Percentiles rank a stretch among this genome's conserved stretches.
These are phyloP conservation scores for Phalera bucephala DNA, from an alignment of 2,888 invertebrate species.

Conservation along the genomic window DNA sequence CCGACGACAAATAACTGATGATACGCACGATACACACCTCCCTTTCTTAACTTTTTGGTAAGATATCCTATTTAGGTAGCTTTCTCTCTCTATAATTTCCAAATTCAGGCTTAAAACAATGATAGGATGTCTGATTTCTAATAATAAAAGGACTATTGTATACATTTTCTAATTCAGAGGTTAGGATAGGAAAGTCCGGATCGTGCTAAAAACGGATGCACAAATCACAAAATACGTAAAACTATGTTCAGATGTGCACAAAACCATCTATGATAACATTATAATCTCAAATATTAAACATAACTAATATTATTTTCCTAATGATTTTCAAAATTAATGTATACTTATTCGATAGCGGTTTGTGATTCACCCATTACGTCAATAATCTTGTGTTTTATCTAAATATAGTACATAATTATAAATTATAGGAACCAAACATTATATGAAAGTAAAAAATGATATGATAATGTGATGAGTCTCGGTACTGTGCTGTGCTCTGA, in stretches of 20 bases:
- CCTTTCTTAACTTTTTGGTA: too few species aligned
- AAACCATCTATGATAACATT: not conserved
- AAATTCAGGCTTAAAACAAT: too few species aligned
- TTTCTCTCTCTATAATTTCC: too few species aligned
- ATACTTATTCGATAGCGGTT: not conserved
- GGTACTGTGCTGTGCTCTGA: slow-evolving; percentile 56
- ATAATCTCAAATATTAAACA: not conserved
- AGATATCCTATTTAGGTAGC: too few species aligned
- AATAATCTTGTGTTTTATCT: not conserved
- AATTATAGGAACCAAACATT: slow-evolving; percentile 4
- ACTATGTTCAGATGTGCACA: not conserved
- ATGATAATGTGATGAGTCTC: slow-evolving; percentile 11
- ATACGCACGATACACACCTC: too few species aligned
- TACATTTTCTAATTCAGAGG: too few species aligned
- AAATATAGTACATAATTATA: slow-evolving; percentile 1
- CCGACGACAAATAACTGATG: too few species aligned
- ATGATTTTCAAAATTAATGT: not conserved
- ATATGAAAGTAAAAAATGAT: slow-evolving; percentile 9
- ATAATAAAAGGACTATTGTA: too few species aligned
- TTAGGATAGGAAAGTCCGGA: too few species aligned
- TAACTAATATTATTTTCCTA: not conserved
- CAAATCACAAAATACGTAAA: too few species aligned
- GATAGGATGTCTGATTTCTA: too few species aligned
- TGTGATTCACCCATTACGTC: not conserved
- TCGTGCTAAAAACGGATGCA: too few species aligned